These are phyloP conservation scores for Therioaphis trifolii DNA, from an alignment of 2,888 invertebrate species.

Conservation along the genomic window DNA sequence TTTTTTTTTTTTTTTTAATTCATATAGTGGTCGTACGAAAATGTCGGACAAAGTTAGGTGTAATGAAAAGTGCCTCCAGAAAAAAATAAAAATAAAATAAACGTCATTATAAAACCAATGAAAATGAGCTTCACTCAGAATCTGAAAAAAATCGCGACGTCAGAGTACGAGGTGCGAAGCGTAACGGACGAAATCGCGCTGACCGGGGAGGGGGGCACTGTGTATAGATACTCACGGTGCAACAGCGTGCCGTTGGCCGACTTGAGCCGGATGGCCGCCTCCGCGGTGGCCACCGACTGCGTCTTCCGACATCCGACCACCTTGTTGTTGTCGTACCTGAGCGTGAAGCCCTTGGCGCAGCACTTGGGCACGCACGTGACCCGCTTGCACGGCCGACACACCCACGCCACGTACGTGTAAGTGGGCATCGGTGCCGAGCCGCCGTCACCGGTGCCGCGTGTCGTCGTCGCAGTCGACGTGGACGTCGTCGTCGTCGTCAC, in stretches of 20 bases:
- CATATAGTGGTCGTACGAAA: too few species aligned
- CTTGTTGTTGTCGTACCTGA: background rate
- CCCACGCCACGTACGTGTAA: constrained; percentile 41
- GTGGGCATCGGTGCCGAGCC: too few species aligned
- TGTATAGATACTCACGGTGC: constrained; percentile 34
- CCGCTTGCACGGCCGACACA: constrained; percentile 34
- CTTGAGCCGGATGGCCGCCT: constrained; percentile 25
- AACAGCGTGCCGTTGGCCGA: constrained; percentile 26
- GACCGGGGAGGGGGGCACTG: too few species aligned
- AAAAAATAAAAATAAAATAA: too few species aligned
- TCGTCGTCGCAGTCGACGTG: background rate
- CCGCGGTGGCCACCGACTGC: background rate
- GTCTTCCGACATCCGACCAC: constrained; percentile 4
- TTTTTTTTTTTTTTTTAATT: too few species aligned
- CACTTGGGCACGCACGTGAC: constrained; percentile 51
- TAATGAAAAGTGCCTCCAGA: too few species aligned
- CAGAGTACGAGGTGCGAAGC: too few species aligned
- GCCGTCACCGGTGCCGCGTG: background rate
- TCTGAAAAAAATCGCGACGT: too few species aligned
- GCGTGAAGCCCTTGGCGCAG: constrained; percentile 12
- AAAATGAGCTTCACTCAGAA: too few species aligned
- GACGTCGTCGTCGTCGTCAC: constrained; percentile 4
- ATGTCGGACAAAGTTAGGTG: too few species aligned
- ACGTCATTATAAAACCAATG: too few species aligned
- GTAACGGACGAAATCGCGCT: too few species aligned